Percentiles rank a stretch among this genome's conserved stretches.
phyloP scores from a whole-genome alignment of 2,113 vertebrate genomes.

The Emydocephalus ijimae region DNA sequence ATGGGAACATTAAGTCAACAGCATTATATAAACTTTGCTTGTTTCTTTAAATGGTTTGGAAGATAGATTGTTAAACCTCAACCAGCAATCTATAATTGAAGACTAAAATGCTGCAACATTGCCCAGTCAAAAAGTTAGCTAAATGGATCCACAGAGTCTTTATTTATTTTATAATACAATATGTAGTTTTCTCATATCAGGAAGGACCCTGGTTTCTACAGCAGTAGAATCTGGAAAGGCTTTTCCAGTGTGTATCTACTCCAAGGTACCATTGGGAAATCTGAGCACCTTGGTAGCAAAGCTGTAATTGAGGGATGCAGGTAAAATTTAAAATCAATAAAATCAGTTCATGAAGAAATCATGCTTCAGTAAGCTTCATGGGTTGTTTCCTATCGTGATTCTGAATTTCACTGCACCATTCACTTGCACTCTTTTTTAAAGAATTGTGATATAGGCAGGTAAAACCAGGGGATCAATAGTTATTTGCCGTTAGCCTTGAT shows the following conservation, averaged over 20 bases:
- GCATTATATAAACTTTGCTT: background rate
- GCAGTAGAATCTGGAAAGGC: slow-evolving; percentile 23
- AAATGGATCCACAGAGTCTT: slow-evolving; percentile 42
- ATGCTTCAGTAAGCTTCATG: too few species aligned
- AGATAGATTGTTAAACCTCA: slow-evolving; percentile 26
- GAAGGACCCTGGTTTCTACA: background rate
- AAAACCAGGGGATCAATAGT: slow-evolving; percentile 24
- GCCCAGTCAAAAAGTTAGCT: slow-evolving; percentile 32
- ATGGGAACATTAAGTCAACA: accelerated
- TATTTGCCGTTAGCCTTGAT: background rate
- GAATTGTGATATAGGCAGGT: slow-evolving; percentile 9
- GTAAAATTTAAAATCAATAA: slow-evolving; percentile 65
- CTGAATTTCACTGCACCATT: slow-evolving; percentile 43
- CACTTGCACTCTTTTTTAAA: slow-evolving; percentile 37
- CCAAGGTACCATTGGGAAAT: slow-evolving; percentile 28
- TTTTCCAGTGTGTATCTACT: slow-evolving; percentile 39
- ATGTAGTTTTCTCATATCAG: background rate
- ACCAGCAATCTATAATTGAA: slow-evolving; percentile 21
- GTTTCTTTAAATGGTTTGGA: slow-evolving; percentile 19
- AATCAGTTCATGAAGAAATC: too few species aligned
- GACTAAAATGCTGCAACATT: slow-evolving; percentile 35
- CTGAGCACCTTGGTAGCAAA: slow-evolving; percentile 49
- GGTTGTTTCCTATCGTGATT: too few species aligned
- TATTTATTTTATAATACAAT: slow-evolving; percentile 30
- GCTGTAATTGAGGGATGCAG: slow-evolving; percentile 61